A percentile compares a stretch with the other conserved stretches of the same genome.
Evolutionary conservation across 2,797 vertebrate genomes (phyloP).

Genomic region (Peromyscus melanophrys): DNA sequence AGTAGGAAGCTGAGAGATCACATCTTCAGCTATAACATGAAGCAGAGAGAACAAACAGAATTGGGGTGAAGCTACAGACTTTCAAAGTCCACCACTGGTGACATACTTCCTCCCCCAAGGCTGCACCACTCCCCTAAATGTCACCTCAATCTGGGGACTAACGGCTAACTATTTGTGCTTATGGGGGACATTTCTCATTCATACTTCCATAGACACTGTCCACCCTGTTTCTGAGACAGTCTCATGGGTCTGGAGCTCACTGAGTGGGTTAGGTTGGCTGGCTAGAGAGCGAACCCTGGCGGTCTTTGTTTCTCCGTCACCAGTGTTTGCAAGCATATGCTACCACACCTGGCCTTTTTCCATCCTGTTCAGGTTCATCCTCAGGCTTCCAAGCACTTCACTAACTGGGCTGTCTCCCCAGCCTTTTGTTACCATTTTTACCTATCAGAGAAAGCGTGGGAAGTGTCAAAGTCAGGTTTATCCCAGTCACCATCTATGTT

Average conservation of each 20-base stretch:
- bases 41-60: background rate
- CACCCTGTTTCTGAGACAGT: background rate
- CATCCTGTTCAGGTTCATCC: background rate
- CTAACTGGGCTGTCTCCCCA: background rate
- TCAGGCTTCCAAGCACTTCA: background rate
- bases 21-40: background rate
- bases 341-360: background rate
- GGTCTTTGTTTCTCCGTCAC: background rate
- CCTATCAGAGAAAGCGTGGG: background rate
- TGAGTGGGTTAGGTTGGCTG: background rate
- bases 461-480: constrained; percentile 72
- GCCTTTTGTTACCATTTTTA: background rate
- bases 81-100: background rate
- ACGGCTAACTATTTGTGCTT: background rate
- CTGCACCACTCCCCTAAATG: too few relatives aligned
- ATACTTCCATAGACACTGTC: too few relatives aligned
- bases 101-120: background rate
- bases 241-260: background rate
- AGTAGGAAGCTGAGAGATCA: background rate
- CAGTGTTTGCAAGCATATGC: background rate
- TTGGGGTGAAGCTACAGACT: background rate
- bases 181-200: background rate
- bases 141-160: background rate
- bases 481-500: background rate
- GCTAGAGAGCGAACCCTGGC: background rate